Evolutionary conservation across 2,888 invertebrate genomes (phyloP).

Genomic region (Drosophila meridiana): DNA sequence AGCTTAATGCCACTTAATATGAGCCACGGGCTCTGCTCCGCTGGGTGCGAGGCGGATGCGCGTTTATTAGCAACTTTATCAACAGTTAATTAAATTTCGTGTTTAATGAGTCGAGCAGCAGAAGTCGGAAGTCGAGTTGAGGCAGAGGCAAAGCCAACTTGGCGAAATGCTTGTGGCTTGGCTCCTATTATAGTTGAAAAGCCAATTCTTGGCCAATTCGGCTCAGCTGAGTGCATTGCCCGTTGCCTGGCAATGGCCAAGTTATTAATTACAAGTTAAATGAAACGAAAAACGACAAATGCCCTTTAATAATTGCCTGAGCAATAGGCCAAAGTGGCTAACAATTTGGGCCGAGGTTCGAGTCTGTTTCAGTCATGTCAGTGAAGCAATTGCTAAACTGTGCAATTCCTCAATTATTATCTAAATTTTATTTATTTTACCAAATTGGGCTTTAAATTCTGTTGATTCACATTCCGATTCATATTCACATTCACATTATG

Average conservation of each 20-base stretch:
- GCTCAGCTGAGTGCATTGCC: conserved; percentile 29
- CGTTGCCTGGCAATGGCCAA: conserved; percentile 20
- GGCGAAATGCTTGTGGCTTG: conserved; percentile 67
- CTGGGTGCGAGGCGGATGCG: conserved; percentile 18
- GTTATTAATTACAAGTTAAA: conserved; percentile 65
- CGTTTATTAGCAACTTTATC: conserved; percentile 75
- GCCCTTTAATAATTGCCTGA: conserved; percentile 63
- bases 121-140: conserved; percentile 6
- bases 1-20: conserved; percentile 75
- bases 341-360: background rate
- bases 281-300: conserved; percentile 71
- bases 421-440: background rate
- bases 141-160: background rate
- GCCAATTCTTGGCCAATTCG: conserved; percentile 10
- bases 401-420: background rate
- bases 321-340: conserved; percentile 28
- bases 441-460: background rate
- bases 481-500: background rate
- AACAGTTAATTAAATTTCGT: conserved; percentile 79
- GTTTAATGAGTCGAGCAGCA: conserved; percentile 68
- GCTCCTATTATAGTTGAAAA: conserved; percentile 52
- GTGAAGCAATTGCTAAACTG: background rate
- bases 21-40: conserved; percentile 60
- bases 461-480: background rate
- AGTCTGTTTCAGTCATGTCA: conserved; percentile 1